Evolutionary conservation across 2,797 vertebrate species (phyloP).

Genomic region (Pogoniulus pusillus): DNA sequence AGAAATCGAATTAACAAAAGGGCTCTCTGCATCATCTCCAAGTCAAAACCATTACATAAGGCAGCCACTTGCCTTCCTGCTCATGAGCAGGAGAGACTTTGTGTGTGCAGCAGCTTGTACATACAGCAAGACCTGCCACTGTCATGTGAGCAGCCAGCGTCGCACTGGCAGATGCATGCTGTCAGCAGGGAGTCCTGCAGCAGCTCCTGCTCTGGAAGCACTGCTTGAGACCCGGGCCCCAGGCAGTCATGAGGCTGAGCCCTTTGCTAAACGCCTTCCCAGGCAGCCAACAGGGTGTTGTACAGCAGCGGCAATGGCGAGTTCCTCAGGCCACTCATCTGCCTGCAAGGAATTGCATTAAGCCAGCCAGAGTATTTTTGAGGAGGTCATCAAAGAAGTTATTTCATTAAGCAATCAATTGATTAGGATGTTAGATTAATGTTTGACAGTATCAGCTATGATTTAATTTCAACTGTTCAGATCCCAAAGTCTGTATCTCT

Average conservation of each 20-base stretch:
- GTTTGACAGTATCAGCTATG: neutral
- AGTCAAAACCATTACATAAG: neutral
- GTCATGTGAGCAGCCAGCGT: neutral
- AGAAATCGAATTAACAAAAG: neutral
- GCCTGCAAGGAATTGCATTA: neutral
- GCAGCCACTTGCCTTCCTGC: neutral
- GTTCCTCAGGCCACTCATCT: fast-evolving
- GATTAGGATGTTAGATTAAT: neutral
- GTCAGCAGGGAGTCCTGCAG: neutral
- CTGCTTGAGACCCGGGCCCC: neutral
- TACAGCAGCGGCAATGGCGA: fast-evolving
- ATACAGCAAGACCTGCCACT: neutral
- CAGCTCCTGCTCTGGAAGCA: neutral
- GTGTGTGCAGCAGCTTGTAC: neutral
- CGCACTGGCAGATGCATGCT: neutral
- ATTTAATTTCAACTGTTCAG: neutral
- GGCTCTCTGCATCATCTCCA: neutral
- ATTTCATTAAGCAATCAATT: neutral
- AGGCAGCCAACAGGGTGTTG: neutral
- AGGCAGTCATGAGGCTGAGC: neutral
- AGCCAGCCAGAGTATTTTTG: neutral
- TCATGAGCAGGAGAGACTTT: neutral
- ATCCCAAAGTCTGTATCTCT: neutral
- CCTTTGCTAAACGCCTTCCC: neutral
- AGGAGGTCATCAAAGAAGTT: neutral